Conservation (phyloP, 1,140 invertebrate genomes). For the Homarus americanus region DNA sequence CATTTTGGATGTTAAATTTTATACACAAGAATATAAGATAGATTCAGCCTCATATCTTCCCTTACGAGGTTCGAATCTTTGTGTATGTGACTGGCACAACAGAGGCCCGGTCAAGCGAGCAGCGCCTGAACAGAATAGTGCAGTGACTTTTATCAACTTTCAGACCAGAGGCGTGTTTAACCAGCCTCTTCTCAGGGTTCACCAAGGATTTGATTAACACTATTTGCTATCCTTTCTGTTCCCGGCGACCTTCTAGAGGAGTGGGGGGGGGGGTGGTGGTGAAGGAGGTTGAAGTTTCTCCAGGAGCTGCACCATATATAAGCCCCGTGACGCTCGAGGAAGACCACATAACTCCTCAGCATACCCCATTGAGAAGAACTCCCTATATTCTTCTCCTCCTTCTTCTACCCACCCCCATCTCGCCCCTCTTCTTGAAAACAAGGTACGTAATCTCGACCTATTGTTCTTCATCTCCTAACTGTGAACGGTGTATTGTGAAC, state of each 20-base stretch:
- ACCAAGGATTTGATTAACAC: constrained; percentile 27
- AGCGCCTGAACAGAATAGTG: too few relatives aligned
- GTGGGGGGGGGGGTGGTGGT: too few relatives aligned
- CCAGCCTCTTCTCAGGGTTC: neutral
- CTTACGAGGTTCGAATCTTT: too few relatives aligned
- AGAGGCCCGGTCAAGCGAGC: too few relatives aligned
- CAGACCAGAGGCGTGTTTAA: neutral
- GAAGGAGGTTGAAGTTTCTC: neutral
- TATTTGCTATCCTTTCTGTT: constrained; percentile 53
- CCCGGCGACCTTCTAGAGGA: constrained; percentile 17
- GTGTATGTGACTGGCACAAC: too few relatives aligned
- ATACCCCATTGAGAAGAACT: neutral
- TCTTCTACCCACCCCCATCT: neutral
- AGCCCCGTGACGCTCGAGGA: neutral
- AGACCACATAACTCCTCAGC: neutral
- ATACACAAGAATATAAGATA: too few relatives aligned
- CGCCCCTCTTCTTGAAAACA: too few relatives aligned
- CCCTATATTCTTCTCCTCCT: neutral
- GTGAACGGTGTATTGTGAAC: neutral
- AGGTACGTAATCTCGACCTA: constrained; percentile 1
- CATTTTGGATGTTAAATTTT: too few relatives aligned
- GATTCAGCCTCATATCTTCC: too few relatives aligned
- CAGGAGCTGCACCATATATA: constrained; percentile 1
- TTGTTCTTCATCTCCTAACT: neutral
- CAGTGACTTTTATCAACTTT: neutral